These are phyloP conservation scores for Clivina fossor DNA, from an alignment of 2,888 invertebrate genomes.

Conservation along the genomic window DNA sequence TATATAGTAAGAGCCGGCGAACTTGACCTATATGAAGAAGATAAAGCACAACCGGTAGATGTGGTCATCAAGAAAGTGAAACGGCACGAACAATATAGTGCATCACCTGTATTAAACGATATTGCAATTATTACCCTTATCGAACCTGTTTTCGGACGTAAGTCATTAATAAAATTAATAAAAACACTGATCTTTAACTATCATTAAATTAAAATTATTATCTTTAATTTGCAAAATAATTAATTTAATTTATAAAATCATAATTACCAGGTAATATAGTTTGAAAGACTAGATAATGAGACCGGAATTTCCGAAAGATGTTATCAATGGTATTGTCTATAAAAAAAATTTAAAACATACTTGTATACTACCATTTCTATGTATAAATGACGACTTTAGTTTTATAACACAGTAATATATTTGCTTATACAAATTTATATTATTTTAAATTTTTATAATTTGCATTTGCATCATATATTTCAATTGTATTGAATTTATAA, in stretches of 20 bases:
- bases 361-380: too few species aligned
- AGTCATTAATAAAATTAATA: slow-evolving; percentile 29
- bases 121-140: slow-evolving; percentile 73
- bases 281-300: too few species aligned
- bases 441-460: too few species aligned
- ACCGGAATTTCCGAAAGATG: too few species aligned
- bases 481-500: too few species aligned
- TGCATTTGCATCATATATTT: too few species aligned
- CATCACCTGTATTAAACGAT: slow-evolving; percentile 68
- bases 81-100: slow-evolving; percentile 69
- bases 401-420: too few species aligned
- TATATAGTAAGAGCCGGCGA: slow-evolving; percentile 75
- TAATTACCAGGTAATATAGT: too few species aligned
- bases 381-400: too few species aligned
- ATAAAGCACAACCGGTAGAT: slow-evolving; percentile 65
- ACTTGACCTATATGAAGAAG: slow-evolving; percentile 66
- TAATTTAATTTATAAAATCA: background rate
- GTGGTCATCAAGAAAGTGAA: slow-evolving; percentile 61
- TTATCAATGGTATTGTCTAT: too few species aligned
- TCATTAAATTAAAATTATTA: slow-evolving; percentile 36
- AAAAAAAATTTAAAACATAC: too few species aligned
- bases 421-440: too few species aligned
- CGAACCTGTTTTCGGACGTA: slow-evolving; percentile 53
- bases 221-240: slow-evolving; percentile 43
- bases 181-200: background rate